phyloP scores from a whole-genome alignment of 2,888 invertebrate genomes.

The Acronicta leporina region DNA sequence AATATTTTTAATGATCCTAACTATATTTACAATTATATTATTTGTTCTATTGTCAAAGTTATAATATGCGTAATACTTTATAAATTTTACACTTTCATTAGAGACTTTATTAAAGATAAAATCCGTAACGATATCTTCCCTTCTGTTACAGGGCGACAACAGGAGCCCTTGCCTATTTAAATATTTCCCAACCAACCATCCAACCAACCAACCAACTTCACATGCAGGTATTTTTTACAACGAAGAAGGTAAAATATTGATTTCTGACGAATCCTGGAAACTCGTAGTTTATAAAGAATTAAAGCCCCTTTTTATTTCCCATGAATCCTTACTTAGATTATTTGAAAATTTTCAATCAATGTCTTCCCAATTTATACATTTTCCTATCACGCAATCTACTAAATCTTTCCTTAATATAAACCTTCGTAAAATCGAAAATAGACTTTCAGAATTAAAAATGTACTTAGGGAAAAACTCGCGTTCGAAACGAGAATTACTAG shows the following conservation, averaged over 20 bases:
- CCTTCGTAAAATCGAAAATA: slow-evolving; percentile 4
- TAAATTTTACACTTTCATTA: background rate
- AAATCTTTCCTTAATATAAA: background rate
- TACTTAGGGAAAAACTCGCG: slow-evolving; percentile 2
- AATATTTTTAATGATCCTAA: background rate
- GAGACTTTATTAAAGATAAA: background rate
- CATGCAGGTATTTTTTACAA: background rate
- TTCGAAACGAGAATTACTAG: slow-evolving; percentile 1
- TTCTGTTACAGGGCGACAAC: slow-evolving; percentile 2
- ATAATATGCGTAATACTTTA: background rate
- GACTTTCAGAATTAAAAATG: slow-evolving; percentile 2
- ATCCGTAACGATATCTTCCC: slow-evolving; percentile 1
- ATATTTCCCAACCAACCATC: background rate
- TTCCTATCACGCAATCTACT: background rate
- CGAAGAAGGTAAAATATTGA: background rate
- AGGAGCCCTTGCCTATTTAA: slow-evolving; percentile 2
- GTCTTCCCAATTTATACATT: background rate
- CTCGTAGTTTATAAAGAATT: background rate
- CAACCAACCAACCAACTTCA: no score
- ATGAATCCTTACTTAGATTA: background rate
- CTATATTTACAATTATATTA: background rate
- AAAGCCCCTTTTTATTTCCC: background rate
- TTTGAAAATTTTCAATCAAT: background rate
- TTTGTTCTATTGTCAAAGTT: background rate
- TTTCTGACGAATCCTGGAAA: slow-evolving; percentile 4